Evolutionary conservation across 37 sponge, comb jelly and placozoan species (phyloP), one percentile per base, ranked within the genome.

Genomic region (Corticium candelabrum): DNA sequence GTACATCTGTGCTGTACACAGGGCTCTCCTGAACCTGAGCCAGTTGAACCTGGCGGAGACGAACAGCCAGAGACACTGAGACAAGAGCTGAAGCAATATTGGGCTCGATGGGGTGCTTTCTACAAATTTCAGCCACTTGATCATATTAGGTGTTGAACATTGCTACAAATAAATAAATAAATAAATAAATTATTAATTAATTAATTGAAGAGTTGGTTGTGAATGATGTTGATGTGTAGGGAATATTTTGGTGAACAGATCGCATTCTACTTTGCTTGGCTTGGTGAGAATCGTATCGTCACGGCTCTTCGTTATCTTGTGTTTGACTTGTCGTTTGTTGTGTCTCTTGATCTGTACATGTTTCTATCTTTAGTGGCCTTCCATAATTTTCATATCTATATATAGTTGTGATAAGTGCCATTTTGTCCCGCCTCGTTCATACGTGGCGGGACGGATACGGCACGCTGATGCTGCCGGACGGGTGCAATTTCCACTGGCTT

Each of bases 161-260:
- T 15, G 74, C 34, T 15, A 31, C 21, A 71, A n/a, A 15, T 15
- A 15, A 29, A 31, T 31, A 31, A 11, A 29, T 29, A 30, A 71
- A 31, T 7, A 30, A 30, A 11, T 30, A 29, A 71, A 15, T 11
- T 78, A 72, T 33, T 80, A 3, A 29, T 27, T 79, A 41, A 3
- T 68, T 36, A 34, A 32, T 56, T n/a, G n/a, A n/a, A n/a, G n/a
- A n/a, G n/a, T n/a, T n/a, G n/a, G n/a, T n/a, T n/a, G n/a, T n/a
- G n/a, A n/a, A n/a, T n/a, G n/a, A n/a, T n/a, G n/a, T n/a, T n/a
- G n/a, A n/a, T n/a, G n/a, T n/a, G n/a, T n/a, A 73, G 88, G 69
- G 68, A 81, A 57, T 88, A 88, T 37, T 88, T 81, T 67, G 89
- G 89, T 31, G 89, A 88, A 40, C 81, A 84, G 78, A 78, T 88